Evolutionary conservation across 1,140 invertebrate species (phyloP), one percentile per base, ranked within the genome.

Genomic region (Odontomachus brunneus): DNA sequence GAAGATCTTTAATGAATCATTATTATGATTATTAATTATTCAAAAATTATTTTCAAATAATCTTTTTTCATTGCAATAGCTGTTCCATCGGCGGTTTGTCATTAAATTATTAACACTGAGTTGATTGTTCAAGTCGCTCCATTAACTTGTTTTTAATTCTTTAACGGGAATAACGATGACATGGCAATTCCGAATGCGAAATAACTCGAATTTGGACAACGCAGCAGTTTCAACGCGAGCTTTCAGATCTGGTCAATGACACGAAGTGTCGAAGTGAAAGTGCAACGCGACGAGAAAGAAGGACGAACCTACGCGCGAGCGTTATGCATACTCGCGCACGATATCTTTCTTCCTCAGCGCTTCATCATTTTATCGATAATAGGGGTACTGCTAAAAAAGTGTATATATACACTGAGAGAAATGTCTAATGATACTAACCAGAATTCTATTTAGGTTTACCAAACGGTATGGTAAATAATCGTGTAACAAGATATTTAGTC

Each of bases 181-280:
- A 7, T 7, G 38, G 38, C 9, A 11, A 0, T 7, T 0, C 38
- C 0, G 29, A 69, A 26, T 65, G 4, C 14, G 19, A 22, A 1
- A 14, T 44, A 76, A 19, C 51, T 85, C 81, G 19, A 84, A 71
- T 51, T 80, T 85, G 51, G 71, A 71, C 33, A 59, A 26, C 3
- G 15, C 33, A 38, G 29, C 19, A 19, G 3, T 17, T 69, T 76
- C 55, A 59, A 38, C 38, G 57, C 74, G 74, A 88, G 85, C 82
- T 67, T 80, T 57, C 55, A 65, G 74, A 3, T 53, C 69, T 89
- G 87, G 88, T 89, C 88, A 89, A 83, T 89, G 84, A 89, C 88
- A 86, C 88, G 38, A 44, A 75, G 63, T 84, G 82, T 57, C 63
- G 66, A 67, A 89, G 88, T 89, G 88, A 89, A 89, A 89, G 88